These are phyloP conservation scores for Plectrocnemia conspersa DNA, from an alignment of 1,140 invertebrate species.

Conservation along the genomic window DNA sequence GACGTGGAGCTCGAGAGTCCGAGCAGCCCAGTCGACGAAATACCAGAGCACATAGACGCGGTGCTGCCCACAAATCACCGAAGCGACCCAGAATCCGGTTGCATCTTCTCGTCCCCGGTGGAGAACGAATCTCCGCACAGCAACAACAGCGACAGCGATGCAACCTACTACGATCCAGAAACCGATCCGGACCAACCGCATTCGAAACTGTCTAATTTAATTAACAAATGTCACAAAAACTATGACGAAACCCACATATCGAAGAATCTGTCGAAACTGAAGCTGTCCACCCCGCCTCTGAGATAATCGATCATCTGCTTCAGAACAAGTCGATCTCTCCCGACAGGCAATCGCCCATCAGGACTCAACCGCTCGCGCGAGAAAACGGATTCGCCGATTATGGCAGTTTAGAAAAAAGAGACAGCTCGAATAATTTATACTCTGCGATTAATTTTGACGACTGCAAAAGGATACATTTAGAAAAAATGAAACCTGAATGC, in stretches of 20 bases:
- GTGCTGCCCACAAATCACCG: slow-evolving; percentile 46
- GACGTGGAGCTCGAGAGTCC: slow-evolving; percentile 60
- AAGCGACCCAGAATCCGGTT: slow-evolving; percentile 51
- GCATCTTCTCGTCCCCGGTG: slow-evolving; percentile 44
- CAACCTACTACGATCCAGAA: slow-evolving; percentile 48
- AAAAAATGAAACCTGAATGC: slow-evolving; percentile 3
- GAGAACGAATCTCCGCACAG: slow-evolving; percentile 26
- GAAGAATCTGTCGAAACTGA: slow-evolving; percentile 19
- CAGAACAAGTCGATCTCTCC: slow-evolving; percentile 22
- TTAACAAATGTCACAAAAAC: slow-evolving; percentile 38
- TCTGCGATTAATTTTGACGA: slow-evolving; percentile 52
- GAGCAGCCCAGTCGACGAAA: slow-evolving; percentile 62
- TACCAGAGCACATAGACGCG: slow-evolving; percentile 42
- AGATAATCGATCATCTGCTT: slow-evolving; percentile 26
- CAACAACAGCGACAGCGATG: slow-evolving; percentile 40
- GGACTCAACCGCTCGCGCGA: slow-evolving; percentile 43
- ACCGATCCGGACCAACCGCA: slow-evolving; percentile 41
- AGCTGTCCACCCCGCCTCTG: slow-evolving; percentile 9
- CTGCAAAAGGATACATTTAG: slow-evolving; percentile 42
- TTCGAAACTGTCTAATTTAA: slow-evolving; percentile 37
- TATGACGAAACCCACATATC: slow-evolving; percentile 36
- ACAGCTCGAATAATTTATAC: slow-evolving; percentile 37
- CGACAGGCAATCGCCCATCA: slow-evolving; percentile 41
- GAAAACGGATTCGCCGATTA: slow-evolving; percentile 49
- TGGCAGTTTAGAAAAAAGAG: slow-evolving; percentile 28